These are phyloP conservation scores for Cyrtorhinus lividipennis DNA, from an alignment of 1,140 invertebrate species.

Conservation along the genomic window DNA sequence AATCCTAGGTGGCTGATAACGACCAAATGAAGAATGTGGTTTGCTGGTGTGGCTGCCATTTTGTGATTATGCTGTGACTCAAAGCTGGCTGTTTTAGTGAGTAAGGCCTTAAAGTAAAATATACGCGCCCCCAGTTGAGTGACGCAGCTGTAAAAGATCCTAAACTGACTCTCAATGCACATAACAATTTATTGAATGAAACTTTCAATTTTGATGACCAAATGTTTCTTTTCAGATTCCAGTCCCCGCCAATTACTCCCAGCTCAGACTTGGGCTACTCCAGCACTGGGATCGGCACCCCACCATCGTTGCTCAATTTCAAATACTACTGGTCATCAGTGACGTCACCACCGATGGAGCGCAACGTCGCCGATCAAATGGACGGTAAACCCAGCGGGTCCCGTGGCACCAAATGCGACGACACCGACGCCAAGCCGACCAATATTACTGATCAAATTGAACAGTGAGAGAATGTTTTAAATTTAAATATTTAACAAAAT, in stretches of 20 bases:
- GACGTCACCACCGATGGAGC: slow-evolving; percentile 3
- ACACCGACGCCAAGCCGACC: slow-evolving; percentile 16
- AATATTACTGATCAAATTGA: background rate
- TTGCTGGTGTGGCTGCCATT: no score
- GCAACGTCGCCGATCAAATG: slow-evolving; percentile 15
- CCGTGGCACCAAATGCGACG: background rate
- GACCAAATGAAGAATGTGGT: no score
- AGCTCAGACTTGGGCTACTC: slow-evolving; percentile 21
- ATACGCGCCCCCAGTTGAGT: no score
- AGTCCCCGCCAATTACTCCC: slow-evolving; percentile 19
- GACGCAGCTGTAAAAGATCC: no score
- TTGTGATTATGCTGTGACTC: no score
- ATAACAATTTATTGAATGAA: no score
- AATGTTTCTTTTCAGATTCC: background rate
- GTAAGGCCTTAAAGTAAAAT: no score
- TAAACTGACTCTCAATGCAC: no score
- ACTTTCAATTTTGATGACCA: no score
- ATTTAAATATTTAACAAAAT: no score
- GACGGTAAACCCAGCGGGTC: background rate
- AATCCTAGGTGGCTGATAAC: no score
- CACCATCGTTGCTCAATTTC: slow-evolving; percentile 15
- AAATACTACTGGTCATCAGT: slow-evolving; percentile 18
- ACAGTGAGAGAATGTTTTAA: background rate
- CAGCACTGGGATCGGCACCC: slow-evolving; percentile 17
- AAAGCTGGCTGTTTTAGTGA: no score